Base-by-base conservation (phyloP, 2,113 vertebrate species). In the Pseudorhombus dupliciocellatus region DNA sequence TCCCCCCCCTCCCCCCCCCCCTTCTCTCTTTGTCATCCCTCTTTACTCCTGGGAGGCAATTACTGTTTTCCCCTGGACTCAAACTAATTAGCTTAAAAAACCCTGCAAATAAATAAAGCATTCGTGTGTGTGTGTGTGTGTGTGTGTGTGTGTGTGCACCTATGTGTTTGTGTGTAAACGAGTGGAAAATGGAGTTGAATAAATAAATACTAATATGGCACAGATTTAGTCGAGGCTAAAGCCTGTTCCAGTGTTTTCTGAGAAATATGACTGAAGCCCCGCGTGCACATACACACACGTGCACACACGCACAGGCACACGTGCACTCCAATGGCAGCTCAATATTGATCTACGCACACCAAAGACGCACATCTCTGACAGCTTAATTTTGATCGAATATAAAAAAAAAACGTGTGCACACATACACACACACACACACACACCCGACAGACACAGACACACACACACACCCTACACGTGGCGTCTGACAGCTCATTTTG, bases 71-170 rank as follows among this genome's bases (percentile, higher is more conserved):
- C 93, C 90, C 83, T 83, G 91, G 90, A 91, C 87, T 84, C 74
- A 69, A 88, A 87, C 89, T 92, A 94, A 94, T 94, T 94, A 93
- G 89, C 88, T 90, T 89, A 73, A 92, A 91, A 92, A 91, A 87
- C 91, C 78, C 80, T 76, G 79, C 70, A 84, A 93, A 93, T 93
- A 93, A 94, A 93, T 92, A 91, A 92, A 92, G 76, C 66, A 75
- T 85, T 85, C 75, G 31, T n/a, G 54, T 67, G 46, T 64, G 50
- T 83, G 70, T 75, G 75, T 78, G 37, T 22, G 72, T 21, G 63
- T 30, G 44, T 66, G 60, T 37, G 21, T 34, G 14, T 66, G 51
- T 61, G 50, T 83, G 70, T 73, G 75, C 76, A 30, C 12, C 71
- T n/a, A 55, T 26, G 50, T 64, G 60, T 21, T 67, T 67, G 75